These are phyloP conservation scores for Drosophila eohydei DNA, from an alignment of 2,888 invertebrate genomes.

Conservation along the genomic window DNA sequence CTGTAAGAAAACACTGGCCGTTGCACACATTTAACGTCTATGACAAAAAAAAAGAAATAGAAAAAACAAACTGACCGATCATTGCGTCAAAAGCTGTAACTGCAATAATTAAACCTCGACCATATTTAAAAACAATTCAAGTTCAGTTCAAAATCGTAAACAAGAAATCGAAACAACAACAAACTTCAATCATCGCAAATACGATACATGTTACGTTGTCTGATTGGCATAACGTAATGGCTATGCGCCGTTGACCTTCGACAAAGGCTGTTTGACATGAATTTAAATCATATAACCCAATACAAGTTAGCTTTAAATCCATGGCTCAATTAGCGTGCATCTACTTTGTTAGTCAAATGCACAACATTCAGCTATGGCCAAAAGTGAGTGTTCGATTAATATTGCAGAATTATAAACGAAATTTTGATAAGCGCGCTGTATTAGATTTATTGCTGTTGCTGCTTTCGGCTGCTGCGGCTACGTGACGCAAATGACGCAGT, in stretches of 20 bases:
- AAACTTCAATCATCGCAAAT: slow-evolving; percentile 27
- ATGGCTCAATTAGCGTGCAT: slow-evolving; percentile 1
- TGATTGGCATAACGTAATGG: slow-evolving; percentile 40
- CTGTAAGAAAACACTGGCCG: slow-evolving; percentile 17
- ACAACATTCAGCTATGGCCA: slow-evolving; percentile 51
- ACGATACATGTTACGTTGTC: slow-evolving; percentile 33
- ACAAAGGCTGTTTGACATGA: slow-evolving; percentile 52
- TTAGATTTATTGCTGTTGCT: slow-evolving; percentile 16
- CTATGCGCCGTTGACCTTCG: slow-evolving; percentile 46
- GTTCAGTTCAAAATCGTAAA: slow-evolving; percentile 63
- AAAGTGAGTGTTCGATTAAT: slow-evolving; percentile 5
- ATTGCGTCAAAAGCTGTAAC: slow-evolving; percentile 49
- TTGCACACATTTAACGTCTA: slow-evolving; percentile 2
- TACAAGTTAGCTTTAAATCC: slow-evolving; percentile 16
- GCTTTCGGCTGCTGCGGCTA: slow-evolving; percentile 24
- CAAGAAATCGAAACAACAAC: slow-evolving; percentile 31
- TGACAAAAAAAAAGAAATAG: slow-evolving; percentile 23
- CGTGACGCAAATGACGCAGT: slow-evolving; percentile 74
- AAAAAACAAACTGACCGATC: slow-evolving; percentile 33
- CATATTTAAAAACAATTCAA: slow-evolving; percentile 62
- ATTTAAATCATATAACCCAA: slow-evolving; percentile 43
- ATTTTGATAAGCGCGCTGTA: slow-evolving; percentile 56
- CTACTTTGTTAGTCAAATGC: slow-evolving; percentile 49
- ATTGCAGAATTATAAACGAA: slow-evolving; percentile 16
- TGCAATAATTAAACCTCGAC: slow-evolving; percentile 41